Base-by-base conservation (phyloP, 1,140 invertebrate species). In the Bicyclus anynana region DNA sequence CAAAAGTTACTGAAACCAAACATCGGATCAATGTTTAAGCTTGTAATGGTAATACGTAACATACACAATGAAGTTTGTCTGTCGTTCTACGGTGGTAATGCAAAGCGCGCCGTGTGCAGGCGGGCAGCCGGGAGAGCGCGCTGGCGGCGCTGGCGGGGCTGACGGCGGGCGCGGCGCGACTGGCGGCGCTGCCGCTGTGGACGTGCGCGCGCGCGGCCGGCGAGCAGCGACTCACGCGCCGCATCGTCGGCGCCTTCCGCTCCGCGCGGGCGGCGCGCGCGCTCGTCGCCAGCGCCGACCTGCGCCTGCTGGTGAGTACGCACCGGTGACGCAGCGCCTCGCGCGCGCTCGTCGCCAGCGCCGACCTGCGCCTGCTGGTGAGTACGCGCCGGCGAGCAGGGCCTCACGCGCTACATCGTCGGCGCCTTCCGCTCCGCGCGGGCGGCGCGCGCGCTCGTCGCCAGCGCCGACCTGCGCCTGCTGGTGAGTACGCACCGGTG, bases 151-250 rank as follows among this genome's bases (percentile, higher is more conserved):
- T 94, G 49, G 94, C 94, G 1, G 95, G 95, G 52, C 90, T 96
- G 53, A 83, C 92, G 81, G 89, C 80, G n/a, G 67, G 72, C 23
- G 90, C 90, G 0, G 89, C 92, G 53, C 91, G 94, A 52, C 87
- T 97, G 12, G 92, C 93, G 10, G 94, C 94, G 37, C 89, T 98
- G 21, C 94, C 97, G 1, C 77, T 97, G 40, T 98, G 97, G 97
- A 92, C 94, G 33, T 65, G 67, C 44, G 61, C 97, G 23, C 95
- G 96, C 69, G 92, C 90, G 23, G 84, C 93, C 5, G 96, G 96
- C n/a, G 91, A 93, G 47, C 93, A 95, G 62, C 92, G 93, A 0
- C 92, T 97, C 18, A 90, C 94, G 17, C 89, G 91, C 21, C 91
- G 94, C 18, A 91, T 98, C 42, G 91, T 91, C 53, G 91, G 93